These are phyloP conservation scores for Galleria mellonella DNA, from an alignment of 1,140 invertebrate species.

Conservation along the genomic window DNA sequence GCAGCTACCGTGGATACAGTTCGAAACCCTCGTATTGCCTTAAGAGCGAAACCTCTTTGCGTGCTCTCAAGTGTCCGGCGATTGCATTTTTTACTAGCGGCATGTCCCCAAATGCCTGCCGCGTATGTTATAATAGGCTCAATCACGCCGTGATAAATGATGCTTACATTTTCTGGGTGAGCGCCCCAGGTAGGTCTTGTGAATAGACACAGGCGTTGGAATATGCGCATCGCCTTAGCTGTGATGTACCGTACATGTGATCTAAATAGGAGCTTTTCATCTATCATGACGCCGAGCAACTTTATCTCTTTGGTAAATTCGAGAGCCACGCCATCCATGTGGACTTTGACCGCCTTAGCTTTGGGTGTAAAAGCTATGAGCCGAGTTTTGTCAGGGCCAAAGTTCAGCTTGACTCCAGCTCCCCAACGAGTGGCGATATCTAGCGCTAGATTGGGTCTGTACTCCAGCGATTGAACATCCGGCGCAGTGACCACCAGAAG, in stretches of 20 bases:
- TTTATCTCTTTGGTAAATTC: constrained; percentile 1
- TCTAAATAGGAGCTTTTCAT: constrained; percentile 9
- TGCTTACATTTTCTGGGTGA: too few relatives aligned
- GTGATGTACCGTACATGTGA: constrained; percentile 8
- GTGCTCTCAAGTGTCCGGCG: neutral
- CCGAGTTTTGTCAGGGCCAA: constrained; percentile 16
- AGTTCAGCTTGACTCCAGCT: constrained; percentile 5
- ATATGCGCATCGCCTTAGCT: constrained; percentile 2
- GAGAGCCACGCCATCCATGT: neutral
- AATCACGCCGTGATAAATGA: too few relatives aligned
- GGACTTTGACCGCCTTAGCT: neutral
- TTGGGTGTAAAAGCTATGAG: constrained; percentile 11
- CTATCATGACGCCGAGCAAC: constrained; percentile 15
- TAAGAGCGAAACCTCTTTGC: constrained; percentile 2
- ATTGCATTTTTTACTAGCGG: neutral
- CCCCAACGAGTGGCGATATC: constrained; percentile 12
- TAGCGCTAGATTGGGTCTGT: neutral
- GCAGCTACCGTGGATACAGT: too few relatives aligned
- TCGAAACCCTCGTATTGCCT: too few relatives aligned
- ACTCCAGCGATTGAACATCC: constrained; percentile 10
- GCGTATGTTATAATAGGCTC: too few relatives aligned
- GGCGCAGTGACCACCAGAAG: constrained; percentile 18
- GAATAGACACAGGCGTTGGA: too few relatives aligned
- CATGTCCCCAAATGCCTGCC: too few relatives aligned
- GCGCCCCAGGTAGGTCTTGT: too few relatives aligned